Evolutionary conservation across 2,113 vertebrate genomes (phyloP).

Genomic region (Agelaius tricolor): DNA sequence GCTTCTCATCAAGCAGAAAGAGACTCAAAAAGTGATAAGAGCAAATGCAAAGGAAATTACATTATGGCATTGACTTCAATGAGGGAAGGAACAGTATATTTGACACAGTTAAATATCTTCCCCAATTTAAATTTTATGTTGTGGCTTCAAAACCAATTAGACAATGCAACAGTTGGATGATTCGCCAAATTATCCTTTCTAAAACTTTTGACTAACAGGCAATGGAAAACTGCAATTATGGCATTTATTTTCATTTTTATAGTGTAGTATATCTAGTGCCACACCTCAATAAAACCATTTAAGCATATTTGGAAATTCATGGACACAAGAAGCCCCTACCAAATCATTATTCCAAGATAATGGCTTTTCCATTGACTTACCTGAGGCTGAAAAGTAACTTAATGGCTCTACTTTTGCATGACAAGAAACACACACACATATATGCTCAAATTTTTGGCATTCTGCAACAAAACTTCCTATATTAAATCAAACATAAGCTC

Average conservation of each 20-base stretch:
- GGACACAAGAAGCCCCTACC: background rate
- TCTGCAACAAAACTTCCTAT: background rate
- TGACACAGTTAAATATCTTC: background rate
- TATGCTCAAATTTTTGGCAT: background rate
- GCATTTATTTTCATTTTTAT: constrained; percentile 12
- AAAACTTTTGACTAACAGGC: constrained; percentile 28
- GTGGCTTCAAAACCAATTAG: constrained; percentile 37
- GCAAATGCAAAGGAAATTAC: background rate
- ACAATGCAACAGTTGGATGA: background rate
- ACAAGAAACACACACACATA: background rate
- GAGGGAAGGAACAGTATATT: background rate
- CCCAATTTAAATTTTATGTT: constrained; percentile 22
- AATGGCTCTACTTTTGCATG: background rate
- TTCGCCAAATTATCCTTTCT: background rate
- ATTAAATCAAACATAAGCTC: background rate
- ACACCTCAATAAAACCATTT: background rate
- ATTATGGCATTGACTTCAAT: background rate
- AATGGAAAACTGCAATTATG: background rate
- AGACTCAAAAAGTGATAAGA: background rate
- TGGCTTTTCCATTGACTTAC: background rate
- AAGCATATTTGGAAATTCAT: background rate
- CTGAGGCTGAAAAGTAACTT: background rate
- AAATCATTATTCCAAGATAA: background rate
- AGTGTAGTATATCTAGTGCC: background rate
- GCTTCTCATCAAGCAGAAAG: background rate